Base-by-base conservation (phyloP, 2,888 invertebrate genomes). In the Cerastoderma edule region DNA sequence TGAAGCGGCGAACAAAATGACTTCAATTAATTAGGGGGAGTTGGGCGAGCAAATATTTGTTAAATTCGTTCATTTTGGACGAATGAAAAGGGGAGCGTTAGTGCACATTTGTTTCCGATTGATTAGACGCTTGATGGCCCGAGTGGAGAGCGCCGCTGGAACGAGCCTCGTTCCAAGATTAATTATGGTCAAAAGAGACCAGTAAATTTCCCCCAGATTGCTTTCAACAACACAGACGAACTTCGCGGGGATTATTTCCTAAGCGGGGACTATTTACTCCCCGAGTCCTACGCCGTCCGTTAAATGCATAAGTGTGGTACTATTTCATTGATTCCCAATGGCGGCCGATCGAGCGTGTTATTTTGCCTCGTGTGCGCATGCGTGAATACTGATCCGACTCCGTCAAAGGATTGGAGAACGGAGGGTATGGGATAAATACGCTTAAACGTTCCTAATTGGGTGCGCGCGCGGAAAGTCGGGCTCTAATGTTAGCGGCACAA, bases 1-100 rank as follows among this genome's bases (percentile, higher is more conserved):
- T 56, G 53, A 74, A 60, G 54, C 69, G 54, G 70, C 63, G 66
- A 63, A 57, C 65, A 74, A 77, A 82, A 72, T 72, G 64, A 35
- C 78, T 82, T 77, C 79, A 79, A 82, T 82, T 82, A 82, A 82
- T 82, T 82, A 82, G 78, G 56, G 67, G 67, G 54, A 71, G 67
- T 67, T 79, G 24, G n/a, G 72, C 69, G 74, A 77, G 77, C 78
- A 82, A 82, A 82, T 82, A 82, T 82, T 82, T 82, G 82, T 79
- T 72, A 82, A 82, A 74, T 72, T 72, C 53, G 76, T 72, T 71
- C 74, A 69, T 74, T 82, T 74, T 60, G 57, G 60, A 30, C 67
- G 50, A 50, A 56, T 72, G 65, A 73, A 82, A 78, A 68, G 74
- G 74, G 53, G 72, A 44, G 66, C 66, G 60, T 60, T 68, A 65